These are phyloP conservation scores for Heliopora coerulea DNA, from an alignment of 92 coral and sea anemone species.

Conservation along the genomic window DNA sequence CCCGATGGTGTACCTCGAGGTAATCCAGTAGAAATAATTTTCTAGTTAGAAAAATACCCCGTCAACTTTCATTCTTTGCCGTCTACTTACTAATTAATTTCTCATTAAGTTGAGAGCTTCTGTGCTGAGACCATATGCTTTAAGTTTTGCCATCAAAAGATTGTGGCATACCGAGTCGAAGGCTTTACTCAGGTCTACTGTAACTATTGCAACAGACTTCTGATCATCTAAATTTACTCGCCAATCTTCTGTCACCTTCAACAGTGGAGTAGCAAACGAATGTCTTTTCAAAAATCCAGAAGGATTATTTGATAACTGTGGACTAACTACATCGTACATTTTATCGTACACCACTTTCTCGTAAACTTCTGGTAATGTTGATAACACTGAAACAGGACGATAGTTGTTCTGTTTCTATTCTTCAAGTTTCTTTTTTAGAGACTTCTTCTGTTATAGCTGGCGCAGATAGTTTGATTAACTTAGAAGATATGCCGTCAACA, in stretches of 20 bases:
- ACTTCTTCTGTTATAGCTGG: not conserved
- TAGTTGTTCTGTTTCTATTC: slow-evolving; percentile 49
- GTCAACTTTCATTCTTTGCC: slow-evolving; percentile 33
- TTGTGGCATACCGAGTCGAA: slow-evolving; percentile 24
- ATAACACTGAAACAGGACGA: slow-evolving; percentile 45
- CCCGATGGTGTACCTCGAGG: slow-evolving; percentile 32
- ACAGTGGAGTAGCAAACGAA: slow-evolving; percentile 13
- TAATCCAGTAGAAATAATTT: slow-evolving; percentile 16
- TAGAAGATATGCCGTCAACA: not conserved
- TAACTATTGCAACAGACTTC: slow-evolving; percentile 43
- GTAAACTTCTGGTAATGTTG: slow-evolving; percentile 32
- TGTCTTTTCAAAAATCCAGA: slow-evolving; percentile 51
- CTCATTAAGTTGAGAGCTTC: slow-evolving; percentile 17
- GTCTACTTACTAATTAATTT: slow-evolving; percentile 1
- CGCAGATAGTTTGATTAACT: not conserved
- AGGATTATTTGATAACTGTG: slow-evolving; percentile 39
- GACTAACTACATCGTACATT: slow-evolving; percentile 24
- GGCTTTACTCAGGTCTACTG: slow-evolving; percentile 42
- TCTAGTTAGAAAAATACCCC: slow-evolving; percentile 25
- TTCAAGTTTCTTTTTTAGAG: slow-evolving; percentile 35
- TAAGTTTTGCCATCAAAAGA: not conserved
- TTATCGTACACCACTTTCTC: slow-evolving; percentile 52
- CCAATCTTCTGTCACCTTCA: slow-evolving; percentile 41
- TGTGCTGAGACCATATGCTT: not conserved
- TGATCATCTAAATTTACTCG: slow-evolving; percentile 21